Evolutionary conservation across 2,113 vertebrate species (phyloP).

Genomic region (Synodontis membranacea): DNA sequence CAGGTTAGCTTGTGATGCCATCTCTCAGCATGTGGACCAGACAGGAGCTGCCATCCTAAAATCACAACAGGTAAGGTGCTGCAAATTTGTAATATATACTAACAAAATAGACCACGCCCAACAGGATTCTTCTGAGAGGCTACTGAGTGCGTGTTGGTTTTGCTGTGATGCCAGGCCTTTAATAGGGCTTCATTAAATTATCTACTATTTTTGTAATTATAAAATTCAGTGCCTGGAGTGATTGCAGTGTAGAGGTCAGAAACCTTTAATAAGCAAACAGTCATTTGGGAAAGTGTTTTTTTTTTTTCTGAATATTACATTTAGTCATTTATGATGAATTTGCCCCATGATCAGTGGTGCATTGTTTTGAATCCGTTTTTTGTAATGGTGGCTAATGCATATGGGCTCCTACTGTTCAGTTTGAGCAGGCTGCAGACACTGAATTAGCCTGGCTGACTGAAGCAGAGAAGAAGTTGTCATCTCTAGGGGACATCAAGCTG

Average conservation of each 20-base stretch:
- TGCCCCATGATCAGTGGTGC: not conserved
- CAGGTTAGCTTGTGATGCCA: conserved; percentile 74
- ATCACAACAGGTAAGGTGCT: conserved; percentile 85
- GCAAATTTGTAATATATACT: not conserved
- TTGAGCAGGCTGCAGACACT: conserved; percentile 87
- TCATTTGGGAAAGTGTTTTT: not conserved
- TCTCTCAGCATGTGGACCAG: conserved; percentile 85
- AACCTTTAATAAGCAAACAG: too few relatives aligned
- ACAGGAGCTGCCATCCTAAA: conserved; percentile 88
- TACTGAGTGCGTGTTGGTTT: not conserved
- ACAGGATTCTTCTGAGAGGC: not conserved
- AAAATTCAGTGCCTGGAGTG: too few relatives aligned
- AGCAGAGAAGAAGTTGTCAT: conserved; percentile 85
- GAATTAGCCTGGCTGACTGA: conserved; percentile 89
- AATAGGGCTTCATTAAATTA: not conserved
- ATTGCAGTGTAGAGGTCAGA: too few relatives aligned
- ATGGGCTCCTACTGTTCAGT: conserved; percentile 74
- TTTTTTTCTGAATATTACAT: not conserved
- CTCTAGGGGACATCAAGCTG: conserved; percentile 87
- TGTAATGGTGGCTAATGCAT: not conserved
- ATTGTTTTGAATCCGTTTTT: not conserved
- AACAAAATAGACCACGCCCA: not conserved
- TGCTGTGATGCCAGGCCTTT: conserved; percentile 36
- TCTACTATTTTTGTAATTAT: not conserved
- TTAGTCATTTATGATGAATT: not conserved